Percentiles rank a stretch among this genome's conserved stretches.
phyloP scores from a whole-genome alignment of 2,113 vertebrate species.

The Calidris pygmaea region DNA sequence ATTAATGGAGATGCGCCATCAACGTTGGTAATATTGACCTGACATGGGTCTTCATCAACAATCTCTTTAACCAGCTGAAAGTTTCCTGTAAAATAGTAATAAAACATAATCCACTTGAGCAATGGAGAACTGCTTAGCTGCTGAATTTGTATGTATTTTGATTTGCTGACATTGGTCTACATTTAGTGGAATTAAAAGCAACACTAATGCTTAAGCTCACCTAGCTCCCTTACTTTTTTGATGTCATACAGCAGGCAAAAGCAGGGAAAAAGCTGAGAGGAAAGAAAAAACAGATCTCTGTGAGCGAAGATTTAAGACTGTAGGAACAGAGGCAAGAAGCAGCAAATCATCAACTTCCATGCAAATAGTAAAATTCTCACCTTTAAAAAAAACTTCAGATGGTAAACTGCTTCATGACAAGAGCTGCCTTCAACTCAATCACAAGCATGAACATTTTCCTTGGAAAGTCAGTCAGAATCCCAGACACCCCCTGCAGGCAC shows the following conservation, averaged over 20 bases:
- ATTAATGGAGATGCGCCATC: constrained; percentile 94
- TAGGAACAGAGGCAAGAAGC: background rate
- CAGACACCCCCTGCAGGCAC: background rate
- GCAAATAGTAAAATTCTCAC: background rate
- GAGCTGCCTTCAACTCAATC: background rate
- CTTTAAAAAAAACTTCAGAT: background rate
- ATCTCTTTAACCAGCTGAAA: constrained; percentile 93
- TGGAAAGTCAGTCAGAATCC: background rate
- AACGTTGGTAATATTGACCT: constrained; percentile 90
- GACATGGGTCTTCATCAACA: constrained; percentile 86
- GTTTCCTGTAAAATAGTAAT: constrained; percentile 77
- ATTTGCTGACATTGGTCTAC: background rate
- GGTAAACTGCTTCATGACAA: background rate
- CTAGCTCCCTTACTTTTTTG: background rate
- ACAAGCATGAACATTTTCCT: background rate
- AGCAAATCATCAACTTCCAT: background rate
- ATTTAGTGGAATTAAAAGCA: background rate
- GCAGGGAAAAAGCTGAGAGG: background rate
- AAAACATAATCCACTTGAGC: background rate
- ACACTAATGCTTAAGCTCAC: background rate
- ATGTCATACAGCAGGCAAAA: background rate
- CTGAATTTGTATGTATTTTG: background rate
- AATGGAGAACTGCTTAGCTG: background rate
- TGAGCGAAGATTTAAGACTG: background rate
- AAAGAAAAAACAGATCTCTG: background rate